Evolutionary conservation across 2,888 invertebrate species (phyloP).

Genomic region (Cetonia aurata): DNA sequence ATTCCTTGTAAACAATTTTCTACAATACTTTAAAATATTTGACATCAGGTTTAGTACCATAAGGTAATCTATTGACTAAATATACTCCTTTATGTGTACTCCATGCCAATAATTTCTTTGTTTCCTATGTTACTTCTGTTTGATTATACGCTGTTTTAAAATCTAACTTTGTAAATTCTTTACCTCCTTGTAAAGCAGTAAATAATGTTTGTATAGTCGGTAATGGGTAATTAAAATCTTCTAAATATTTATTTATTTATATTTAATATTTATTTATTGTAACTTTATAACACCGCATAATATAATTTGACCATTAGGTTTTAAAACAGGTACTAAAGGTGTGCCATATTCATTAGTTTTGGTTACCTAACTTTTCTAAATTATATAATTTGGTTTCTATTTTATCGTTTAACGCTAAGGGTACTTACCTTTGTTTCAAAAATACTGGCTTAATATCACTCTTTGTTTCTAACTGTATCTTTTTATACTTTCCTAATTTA

Average conservation of each 20-base stretch:
- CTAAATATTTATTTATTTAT: no score
- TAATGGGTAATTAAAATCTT: slow-evolving; percentile 51
- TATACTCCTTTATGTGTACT: not conserved
- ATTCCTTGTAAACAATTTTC: no score
- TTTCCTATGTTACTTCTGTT: not conserved
- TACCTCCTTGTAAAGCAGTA: slow-evolving; percentile 45
- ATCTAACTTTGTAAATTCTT: slow-evolving; percentile 46
- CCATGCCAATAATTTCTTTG: no score
- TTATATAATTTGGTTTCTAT: slow-evolving; percentile 43
- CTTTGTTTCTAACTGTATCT: no score
- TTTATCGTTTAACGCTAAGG: slow-evolving; percentile 45
- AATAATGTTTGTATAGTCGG: slow-evolving; percentile 54
- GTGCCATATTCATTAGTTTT: slow-evolving; percentile 28
- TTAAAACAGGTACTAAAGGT: slow-evolving; percentile 42
- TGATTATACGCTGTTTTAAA: slow-evolving; percentile 48
- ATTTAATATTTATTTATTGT: slow-evolving; percentile 50
- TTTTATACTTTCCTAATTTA: no score
- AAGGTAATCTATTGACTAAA: not conserved
- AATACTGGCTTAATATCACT: slow-evolving; percentile 40
- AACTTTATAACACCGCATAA: slow-evolving; percentile 52
- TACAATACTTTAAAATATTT: not conserved
- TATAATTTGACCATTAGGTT: slow-evolving; percentile 46
- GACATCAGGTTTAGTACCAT: not conserved
- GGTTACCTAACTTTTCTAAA: slow-evolving; percentile 18
- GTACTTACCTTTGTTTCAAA: slow-evolving; percentile 42